phyloP scores from a whole-genome alignment of 2,797 vertebrate genomes.

The Nasua narica region DNA sequence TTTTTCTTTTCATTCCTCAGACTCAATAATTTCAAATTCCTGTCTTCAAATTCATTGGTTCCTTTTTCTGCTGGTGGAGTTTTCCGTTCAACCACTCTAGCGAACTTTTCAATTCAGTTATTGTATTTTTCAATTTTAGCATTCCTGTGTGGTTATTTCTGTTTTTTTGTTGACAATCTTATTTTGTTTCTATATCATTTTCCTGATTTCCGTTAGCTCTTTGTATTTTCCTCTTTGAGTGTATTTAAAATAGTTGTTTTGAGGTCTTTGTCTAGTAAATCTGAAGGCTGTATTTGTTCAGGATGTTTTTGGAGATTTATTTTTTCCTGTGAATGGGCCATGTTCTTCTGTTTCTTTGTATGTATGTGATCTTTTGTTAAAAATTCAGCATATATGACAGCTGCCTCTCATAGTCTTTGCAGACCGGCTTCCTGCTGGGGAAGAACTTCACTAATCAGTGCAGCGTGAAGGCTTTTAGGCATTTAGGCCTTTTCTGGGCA shows the following conservation, averaged over 20 bases:
- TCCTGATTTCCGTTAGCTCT: not conserved
- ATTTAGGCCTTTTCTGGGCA: not conserved
- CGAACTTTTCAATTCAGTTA: not conserved
- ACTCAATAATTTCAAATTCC: not conserved
- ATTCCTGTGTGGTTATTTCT: not conserved
- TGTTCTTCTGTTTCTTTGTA: not conserved
- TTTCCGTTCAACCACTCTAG: not conserved
- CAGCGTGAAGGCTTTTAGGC: not conserved
- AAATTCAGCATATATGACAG: not conserved
- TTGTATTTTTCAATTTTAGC: not conserved
- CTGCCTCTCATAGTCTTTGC: not conserved
- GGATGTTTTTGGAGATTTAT: not conserved
- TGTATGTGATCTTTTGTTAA: not conserved
- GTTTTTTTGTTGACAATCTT: not conserved
- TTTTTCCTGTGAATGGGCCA: not conserved
- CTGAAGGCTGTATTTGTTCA: not conserved
- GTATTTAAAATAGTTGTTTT: not conserved
- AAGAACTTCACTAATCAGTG: not conserved
- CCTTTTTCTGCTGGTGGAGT: not conserved
- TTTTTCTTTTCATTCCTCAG: not conserved
- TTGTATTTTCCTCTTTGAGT: not conserved
- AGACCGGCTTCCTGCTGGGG: not conserved
- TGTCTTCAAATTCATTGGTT: not conserved
- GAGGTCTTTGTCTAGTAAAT: not conserved
- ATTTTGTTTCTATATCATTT: not conserved